Evolutionary conservation across 2,888 invertebrate species (phyloP), one percentile per base, ranked within the genome.

Genomic region (Chymomyza procnemis): DNA sequence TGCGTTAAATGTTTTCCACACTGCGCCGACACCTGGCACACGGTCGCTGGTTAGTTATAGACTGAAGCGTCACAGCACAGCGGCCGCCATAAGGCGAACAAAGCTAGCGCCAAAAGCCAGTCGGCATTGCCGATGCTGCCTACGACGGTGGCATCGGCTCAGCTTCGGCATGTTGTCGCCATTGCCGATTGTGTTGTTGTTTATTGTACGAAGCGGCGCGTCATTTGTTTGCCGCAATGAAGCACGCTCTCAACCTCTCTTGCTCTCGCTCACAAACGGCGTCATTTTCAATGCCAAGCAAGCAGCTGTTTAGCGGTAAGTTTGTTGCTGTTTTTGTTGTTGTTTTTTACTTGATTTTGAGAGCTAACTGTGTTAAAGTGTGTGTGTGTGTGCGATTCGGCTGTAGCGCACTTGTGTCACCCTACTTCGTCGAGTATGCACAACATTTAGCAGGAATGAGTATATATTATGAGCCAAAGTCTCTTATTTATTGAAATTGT

Each of bases 261-360:
- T 4, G 2, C 22, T 22, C 22, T 4, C 3, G 1, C 12, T 57
- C 9, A 47, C 3, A 3, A 22, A 61, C 61, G 59, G 50, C 69
- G 62, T 67, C 47, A 66, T 71, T 82, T 82, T 82, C 86, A 82
- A 82, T 86, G 82, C 86, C 86, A 82, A 84, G 79, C 82, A 73
- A 86, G 86, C 86, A 82, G 86, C 84, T 82, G 82, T 79, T 81
- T 52, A 65, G 59, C 65, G 64, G 66, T 71, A 64, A 18, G 14
- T 71, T 66, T 68, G 60, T n/a, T n/a, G n/a, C n/a, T n/a, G n/a
- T n/a, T n/a, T n/a, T 67, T 46, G 65, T 19, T 60, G n/a, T 67
- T 46, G 65, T 19, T 60, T 41, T 30, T 41, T 41, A 3, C 26
- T 26, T 41, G 34, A 3, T 12, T 9, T 12, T 41, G 34, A 12